A percentile compares a stretch with the other conserved stretches of the same genome.
phyloP scores from a whole-genome alignment of 2,888 invertebrate genomes.

The Pachymerium ferrugineum region DNA sequence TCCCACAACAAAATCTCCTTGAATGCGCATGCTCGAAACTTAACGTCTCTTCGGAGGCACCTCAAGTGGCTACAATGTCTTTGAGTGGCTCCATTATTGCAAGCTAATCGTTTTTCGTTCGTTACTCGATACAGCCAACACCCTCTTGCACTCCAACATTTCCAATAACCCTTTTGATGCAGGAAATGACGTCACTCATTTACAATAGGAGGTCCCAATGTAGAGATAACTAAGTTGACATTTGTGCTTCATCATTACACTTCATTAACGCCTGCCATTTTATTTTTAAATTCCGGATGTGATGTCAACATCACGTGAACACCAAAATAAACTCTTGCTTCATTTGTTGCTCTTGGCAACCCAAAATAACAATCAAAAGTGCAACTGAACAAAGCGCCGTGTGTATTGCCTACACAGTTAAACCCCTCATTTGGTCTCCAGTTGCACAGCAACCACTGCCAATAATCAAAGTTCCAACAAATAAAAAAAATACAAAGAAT shows the following conservation, averaged over 20 bases:
- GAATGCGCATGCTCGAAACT: background rate
- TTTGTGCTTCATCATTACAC: background rate
- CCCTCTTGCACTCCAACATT: background rate
- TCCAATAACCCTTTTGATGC: too few relatives aligned
- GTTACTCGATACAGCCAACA: conserved; percentile 5
- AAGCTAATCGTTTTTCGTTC: conserved; percentile 24
- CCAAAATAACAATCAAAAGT: background rate
- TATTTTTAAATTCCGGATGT: background rate
- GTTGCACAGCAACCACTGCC: background rate
- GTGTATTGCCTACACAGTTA: background rate
- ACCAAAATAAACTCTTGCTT: background rate
- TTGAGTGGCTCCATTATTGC: conserved; percentile 24
- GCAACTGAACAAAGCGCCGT: background rate
- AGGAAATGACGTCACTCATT: too few relatives aligned
- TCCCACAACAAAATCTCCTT: too few relatives aligned
- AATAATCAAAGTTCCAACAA: conserved; percentile 1
- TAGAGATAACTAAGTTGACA: too few relatives aligned
- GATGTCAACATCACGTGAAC: too few relatives aligned
- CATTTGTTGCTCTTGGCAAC: background rate
- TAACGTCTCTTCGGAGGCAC: background rate
- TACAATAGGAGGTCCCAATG: too few relatives aligned
- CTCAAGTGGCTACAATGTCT: conserved; percentile 20
- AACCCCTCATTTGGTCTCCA: background rate
- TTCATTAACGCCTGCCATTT: background rate
- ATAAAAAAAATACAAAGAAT: background rate